These are phyloP conservation scores for Anableps anableps DNA, from an alignment of 2,797 vertebrate species.

Conservation along the genomic window DNA sequence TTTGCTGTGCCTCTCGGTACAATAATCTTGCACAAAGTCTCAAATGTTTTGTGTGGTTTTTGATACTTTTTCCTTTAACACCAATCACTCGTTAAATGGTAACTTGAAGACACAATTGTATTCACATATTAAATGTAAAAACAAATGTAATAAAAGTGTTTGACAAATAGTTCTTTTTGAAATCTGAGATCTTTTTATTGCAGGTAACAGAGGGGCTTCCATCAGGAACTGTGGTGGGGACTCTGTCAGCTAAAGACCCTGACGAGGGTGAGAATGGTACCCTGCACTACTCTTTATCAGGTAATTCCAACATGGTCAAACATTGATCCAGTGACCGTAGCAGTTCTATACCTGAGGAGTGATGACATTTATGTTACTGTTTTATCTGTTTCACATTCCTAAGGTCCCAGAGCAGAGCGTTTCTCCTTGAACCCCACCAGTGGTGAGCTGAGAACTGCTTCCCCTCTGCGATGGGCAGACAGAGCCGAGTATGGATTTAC, in stretches of 20 bases:
- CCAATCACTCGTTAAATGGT: background rate
- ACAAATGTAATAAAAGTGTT: background rate
- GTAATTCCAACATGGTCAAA: conserved; percentile 64
- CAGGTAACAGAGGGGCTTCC: conserved; percentile 91
- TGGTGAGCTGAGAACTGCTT: conserved; percentile 87
- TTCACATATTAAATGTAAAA: background rate
- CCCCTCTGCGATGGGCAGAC: conserved; percentile 83
- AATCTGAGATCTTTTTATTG: conserved; percentile 16
- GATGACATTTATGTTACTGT: background rate
- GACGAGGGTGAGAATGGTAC: conserved; percentile 97
- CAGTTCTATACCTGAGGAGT: background rate
- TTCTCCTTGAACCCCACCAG: conserved; percentile 88
- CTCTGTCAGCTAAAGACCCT: conserved; percentile 91
- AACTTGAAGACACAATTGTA: background rate
- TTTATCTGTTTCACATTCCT: background rate
- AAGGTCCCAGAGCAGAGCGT: conserved; percentile 89
- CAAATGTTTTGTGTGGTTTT: background rate
- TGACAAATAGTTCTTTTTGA: background rate
- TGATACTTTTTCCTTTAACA: background rate
- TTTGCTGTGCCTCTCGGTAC: too few species aligned
- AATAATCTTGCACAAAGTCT: too few species aligned
- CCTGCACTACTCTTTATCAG: conserved; percentile 88
- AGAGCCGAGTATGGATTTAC: conserved; percentile 88
- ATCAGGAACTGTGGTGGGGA: conserved; percentile 86
- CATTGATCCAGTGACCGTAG: background rate